Evolutionary conservation across 1,140 invertebrate genomes (phyloP).

Genomic region (Ceratina calcarata): DNA sequence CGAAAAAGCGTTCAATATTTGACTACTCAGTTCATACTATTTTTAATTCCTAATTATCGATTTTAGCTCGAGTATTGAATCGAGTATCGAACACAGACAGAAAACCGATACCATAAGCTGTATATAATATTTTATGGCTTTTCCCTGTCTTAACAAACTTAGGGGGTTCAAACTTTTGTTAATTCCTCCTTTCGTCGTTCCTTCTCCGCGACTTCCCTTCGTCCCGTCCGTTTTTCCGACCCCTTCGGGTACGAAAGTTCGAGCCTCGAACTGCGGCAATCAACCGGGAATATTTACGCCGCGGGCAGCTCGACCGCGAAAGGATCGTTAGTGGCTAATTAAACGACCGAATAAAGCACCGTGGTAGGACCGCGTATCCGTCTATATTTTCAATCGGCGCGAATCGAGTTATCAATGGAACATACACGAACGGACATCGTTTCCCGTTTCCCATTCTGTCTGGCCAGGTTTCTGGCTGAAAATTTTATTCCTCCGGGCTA

Average conservation of each 20-base stretch:
- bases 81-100: not conserved
- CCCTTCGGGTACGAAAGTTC: slow-evolving; percentile 23
- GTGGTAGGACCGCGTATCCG: too few species aligned
- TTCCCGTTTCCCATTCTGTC: not conserved
- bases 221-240: not conserved
- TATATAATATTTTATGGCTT: not conserved
- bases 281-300: slow-evolving; percentile 49
- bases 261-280: slow-evolving; percentile 52
- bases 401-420: not conserved
- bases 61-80: too few species aligned
- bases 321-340: slow-evolving; percentile 30
- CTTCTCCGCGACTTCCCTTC: not conserved
- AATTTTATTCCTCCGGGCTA: slow-evolving; percentile 18
- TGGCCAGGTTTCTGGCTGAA: not conserved
- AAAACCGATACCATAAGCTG: not conserved
- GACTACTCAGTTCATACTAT: too few species aligned
- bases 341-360: not conserved
- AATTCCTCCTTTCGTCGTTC: not conserved
- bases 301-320: not conserved
- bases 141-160: not conserved
- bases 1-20: too few species aligned
- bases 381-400: not conserved
- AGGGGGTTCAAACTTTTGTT: too few species aligned
- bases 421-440: not conserved
- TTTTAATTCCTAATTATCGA: too few species aligned